These are phyloP conservation scores for Cephus sareptanus DNA, from an alignment of 2,888 invertebrate genomes.

Conservation along the genomic window DNA sequence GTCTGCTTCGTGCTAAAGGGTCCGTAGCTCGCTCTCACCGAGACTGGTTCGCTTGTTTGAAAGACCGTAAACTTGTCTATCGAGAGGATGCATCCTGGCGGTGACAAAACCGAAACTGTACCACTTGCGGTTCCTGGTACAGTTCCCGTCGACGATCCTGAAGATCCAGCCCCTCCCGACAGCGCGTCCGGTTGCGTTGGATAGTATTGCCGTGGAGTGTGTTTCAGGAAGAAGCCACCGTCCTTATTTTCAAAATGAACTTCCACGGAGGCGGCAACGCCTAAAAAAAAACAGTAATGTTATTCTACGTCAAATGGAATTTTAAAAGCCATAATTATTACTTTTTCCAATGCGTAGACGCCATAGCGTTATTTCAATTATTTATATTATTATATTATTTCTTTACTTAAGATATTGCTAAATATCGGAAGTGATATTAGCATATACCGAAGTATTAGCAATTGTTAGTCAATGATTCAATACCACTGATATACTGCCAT, in stretches of 20 bases:
- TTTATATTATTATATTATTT: no score
- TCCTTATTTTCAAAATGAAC: constrained; percentile 93
- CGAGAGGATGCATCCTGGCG: constrained; percentile 79
- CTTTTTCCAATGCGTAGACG: not conserved
- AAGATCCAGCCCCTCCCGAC: constrained; percentile 10
- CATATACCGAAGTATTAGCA: not conserved
- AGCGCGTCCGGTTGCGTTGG: constrained; percentile 54
- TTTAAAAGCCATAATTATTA: not conserved
- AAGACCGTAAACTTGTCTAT: constrained; percentile 92
- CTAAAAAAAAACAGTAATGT: constrained; percentile 69
- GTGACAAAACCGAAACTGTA: constrained; percentile 49
- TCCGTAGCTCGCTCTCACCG: constrained; percentile 91
- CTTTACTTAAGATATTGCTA: not conserved
- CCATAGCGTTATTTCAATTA: not conserved
- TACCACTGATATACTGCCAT: not conserved
- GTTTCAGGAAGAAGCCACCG: constrained; percentile 90
- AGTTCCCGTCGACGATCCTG: constrained; percentile 15
- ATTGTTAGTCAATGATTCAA: not conserved
- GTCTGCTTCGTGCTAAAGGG: constrained; percentile 96
- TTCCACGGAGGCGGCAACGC: constrained; percentile 79
- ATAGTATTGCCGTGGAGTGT: constrained; percentile 79
- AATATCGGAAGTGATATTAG: not conserved
- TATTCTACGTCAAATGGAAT: not conserved
- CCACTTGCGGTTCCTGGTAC: constrained; percentile 25
- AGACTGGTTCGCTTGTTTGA: constrained; percentile 90